Percentiles rank a stretch among this genome's conserved stretches.
These are phyloP conservation scores for Chloroceryle aenea DNA, from an alignment of 2,113 vertebrate genomes.

Conservation along the genomic window DNA sequence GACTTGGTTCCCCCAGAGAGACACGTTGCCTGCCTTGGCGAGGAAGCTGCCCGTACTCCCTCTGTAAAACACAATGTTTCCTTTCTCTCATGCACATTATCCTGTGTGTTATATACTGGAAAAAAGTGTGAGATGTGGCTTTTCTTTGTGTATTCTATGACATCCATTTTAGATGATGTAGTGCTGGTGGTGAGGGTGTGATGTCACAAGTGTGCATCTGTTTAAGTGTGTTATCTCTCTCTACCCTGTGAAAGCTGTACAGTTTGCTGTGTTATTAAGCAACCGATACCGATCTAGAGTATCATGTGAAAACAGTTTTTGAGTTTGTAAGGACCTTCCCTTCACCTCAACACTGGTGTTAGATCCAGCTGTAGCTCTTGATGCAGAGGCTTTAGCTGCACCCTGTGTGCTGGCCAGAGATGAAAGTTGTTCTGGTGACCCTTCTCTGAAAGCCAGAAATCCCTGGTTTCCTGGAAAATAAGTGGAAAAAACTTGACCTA, in stretches of 20 bases:
- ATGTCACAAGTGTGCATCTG: neutral
- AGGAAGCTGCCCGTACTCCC: neutral
- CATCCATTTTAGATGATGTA: neutral
- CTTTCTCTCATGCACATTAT: neutral
- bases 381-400: neutral
- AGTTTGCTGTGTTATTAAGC: neutral
- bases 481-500: neutral
- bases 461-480: neutral
- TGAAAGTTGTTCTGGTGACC: neutral
- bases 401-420: neutral
- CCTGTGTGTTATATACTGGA: neutral
- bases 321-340: neutral
- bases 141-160: neutral
- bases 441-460: neutral
- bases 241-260: fast-evolving
- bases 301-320: neutral
- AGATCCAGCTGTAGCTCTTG: neutral
- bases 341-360: neutral
- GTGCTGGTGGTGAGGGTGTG: neutral
- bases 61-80: neutral
- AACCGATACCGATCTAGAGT: neutral
- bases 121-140: neutral
- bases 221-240: neutral
- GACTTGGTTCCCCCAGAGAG: neutral
- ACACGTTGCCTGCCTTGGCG: fast-evolving